Percentiles rank a stretch among this genome's conserved stretches.
Evolutionary conservation across 2,888 invertebrate genomes (phyloP).

Genomic region (Germaria angustata): DNA sequence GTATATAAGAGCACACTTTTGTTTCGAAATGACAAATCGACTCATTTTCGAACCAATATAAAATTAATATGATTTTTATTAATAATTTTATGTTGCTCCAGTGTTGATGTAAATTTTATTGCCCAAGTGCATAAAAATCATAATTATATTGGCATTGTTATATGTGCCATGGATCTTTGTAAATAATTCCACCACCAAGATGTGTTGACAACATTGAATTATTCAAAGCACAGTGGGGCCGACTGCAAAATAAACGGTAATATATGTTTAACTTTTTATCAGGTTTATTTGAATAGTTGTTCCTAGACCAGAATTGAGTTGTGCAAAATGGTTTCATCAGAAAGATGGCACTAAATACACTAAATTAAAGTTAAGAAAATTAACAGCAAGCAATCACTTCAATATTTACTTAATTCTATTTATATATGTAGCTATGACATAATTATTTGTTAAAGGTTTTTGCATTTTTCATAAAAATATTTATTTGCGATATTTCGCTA

Average conservation of each 20-base stretch:
- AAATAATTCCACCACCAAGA: neutral
- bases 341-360: too few relatives aligned
- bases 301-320: too few relatives aligned
- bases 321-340: too few relatives aligned
- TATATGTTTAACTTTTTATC: neutral
- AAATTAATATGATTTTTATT: conserved; percentile 9
- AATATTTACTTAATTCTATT: too few relatives aligned
- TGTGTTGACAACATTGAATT: conserved; percentile 20
- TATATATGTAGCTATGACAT: too few relatives aligned
- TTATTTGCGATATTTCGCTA: too few relatives aligned
- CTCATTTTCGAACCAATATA: conserved; percentile 1
- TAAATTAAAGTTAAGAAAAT: too few relatives aligned
- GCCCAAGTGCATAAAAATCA: conserved; percentile 27
- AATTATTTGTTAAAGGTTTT: too few relatives aligned
- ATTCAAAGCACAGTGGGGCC: neutral
- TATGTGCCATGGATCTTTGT: neutral
- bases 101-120: conserved; percentile 13
- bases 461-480: too few relatives aligned
- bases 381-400: too few relatives aligned
- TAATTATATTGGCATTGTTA: conserved; percentile 11
- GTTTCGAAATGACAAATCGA: conserved; percentile 1
- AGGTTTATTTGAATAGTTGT: too few relatives aligned
- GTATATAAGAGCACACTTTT: neutral
- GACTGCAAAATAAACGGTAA: neutral
- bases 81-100: neutral